Percentiles rank a stretch among this genome's conserved stretches.
These are phyloP conservation scores for Timandra comae DNA, from an alignment of 2,888 invertebrate species.

Conservation along the genomic window DNA sequence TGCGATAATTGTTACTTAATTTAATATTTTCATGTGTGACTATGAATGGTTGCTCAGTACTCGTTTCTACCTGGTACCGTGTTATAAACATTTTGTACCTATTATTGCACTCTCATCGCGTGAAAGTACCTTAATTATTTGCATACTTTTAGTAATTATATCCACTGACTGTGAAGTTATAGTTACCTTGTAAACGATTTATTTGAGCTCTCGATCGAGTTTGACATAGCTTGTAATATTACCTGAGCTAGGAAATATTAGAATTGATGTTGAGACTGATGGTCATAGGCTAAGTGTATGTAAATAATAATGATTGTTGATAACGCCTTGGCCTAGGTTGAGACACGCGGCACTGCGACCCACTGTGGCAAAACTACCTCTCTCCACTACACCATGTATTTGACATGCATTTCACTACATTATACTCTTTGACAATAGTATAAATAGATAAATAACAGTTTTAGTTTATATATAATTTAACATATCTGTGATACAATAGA, in stretches of 20 bases:
- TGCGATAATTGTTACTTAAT: constrained; percentile 75
- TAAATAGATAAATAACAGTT: constrained; percentile 39
- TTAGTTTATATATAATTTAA: constrained; percentile 55
- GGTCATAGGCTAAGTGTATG: constrained; percentile 74
- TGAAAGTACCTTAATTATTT: constrained; percentile 49
- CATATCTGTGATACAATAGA: constrained; percentile 73
- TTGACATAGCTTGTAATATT: constrained; percentile 60
- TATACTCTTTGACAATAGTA: constrained; percentile 42
- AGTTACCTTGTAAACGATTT: constrained; percentile 68
- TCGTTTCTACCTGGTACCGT: constrained; percentile 56
- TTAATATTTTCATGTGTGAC: constrained; percentile 61
- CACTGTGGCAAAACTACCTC: constrained; percentile 64
- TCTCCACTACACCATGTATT: constrained; percentile 31
- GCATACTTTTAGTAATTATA: constrained; percentile 45
- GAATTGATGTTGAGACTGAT: constrained; percentile 70
- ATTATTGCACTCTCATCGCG: constrained; percentile 42
- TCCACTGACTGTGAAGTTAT: constrained; percentile 65
- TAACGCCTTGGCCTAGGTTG: constrained; percentile 72
- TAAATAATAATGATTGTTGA: constrained; percentile 75
- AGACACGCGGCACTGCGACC: constrained; percentile 50
- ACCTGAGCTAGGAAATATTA: constrained; percentile 64
- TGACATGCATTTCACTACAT: constrained; percentile 28
- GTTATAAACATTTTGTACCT: constrained; percentile 59
- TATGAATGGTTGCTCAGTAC: constrained; percentile 65
- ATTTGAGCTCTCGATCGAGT: constrained; percentile 60